Base-by-base conservation (phyloP, 2,113 vertebrate genomes). In the Verasper variegatus region DNA sequence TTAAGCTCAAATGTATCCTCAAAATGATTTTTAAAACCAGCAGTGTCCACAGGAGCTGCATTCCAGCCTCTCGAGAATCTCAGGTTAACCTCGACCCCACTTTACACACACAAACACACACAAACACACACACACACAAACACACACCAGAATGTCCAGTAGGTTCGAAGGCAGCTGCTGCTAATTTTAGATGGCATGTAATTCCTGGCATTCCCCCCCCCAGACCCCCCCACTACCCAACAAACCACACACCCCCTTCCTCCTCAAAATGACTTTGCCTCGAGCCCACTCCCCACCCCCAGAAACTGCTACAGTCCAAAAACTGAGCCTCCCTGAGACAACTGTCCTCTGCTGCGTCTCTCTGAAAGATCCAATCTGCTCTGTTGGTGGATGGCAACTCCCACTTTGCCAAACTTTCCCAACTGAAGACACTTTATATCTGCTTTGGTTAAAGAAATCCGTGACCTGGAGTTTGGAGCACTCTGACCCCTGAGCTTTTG, bases 121-220 rank as follows among this genome's bases (percentile, higher is more conserved):
- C 35, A 62, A 3, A 49, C 45, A 51, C 9, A 59, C 45, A 63
- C 21, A 20, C 37, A 42, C 61, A n/a, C n/a, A n/a, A n/a, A n/a
- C n/a, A n/a, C n/a, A 45, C 4, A 40, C 31, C 40, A 5, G 40
- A 45, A 74, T 80, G 83, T 89, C 78, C 86, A 85, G 42, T 74
- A 74, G 72, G 71, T 47, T 65, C 74, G 31, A 66, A 68, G 86
- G 85, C 92, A 93, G 90, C 92, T 93, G 92, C 89, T 89, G 91
- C 89, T 93, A 92, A 93, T 92, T 92, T 90, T 90, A 90, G 80
- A 76, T 0, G 61, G 71, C 80, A 83, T 84, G 86, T 85, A 76
- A 81, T 68, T 70, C 76, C 81, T 83, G 83, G 80, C 59, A 20
- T 82, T 7, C 47, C 47, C 14, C 1, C 47, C 47, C n/a, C 35